These are phyloP conservation scores for Brenthis ino DNA, from an alignment of 2,888 invertebrate species.

Conservation along the genomic window DNA sequence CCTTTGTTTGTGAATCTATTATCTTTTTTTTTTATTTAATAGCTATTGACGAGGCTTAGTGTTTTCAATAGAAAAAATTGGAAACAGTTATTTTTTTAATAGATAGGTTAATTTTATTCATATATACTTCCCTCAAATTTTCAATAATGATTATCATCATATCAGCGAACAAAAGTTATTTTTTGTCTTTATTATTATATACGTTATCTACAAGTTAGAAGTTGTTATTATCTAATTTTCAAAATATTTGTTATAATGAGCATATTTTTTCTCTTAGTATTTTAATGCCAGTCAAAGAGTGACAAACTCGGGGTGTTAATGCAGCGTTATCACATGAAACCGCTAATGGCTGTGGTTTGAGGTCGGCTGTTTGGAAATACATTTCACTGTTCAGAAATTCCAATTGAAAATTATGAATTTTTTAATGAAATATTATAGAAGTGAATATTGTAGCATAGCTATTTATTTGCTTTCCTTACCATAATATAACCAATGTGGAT, in stretches of 20 bases:
- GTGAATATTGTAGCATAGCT: background rate
- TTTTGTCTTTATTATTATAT: background rate
- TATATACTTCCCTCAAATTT: too few relatives aligned
- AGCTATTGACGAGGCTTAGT: too few relatives aligned
- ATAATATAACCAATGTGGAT: too few relatives aligned
- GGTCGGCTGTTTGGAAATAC: slow-evolving; percentile 14
- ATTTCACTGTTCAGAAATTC: slow-evolving; percentile 9
- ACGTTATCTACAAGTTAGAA: background rate
- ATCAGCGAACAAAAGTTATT: too few relatives aligned
- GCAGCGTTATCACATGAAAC: slow-evolving; percentile 14
- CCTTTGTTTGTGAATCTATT: too few relatives aligned
- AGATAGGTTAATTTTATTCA: too few relatives aligned
- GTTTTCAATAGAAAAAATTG: too few relatives aligned
- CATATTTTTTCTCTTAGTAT: background rate
- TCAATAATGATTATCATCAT: too few relatives aligned
- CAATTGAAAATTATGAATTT: slow-evolving; percentile 7
- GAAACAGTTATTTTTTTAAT: too few relatives aligned
- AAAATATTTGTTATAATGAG: background rate
- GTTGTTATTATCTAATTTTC: background rate
- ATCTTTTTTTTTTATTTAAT: too few relatives aligned
- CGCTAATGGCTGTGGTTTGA: slow-evolving; percentile 16
- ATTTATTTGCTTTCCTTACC: too few relatives aligned
- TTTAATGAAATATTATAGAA: background rate
- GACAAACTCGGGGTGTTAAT: slow-evolving; percentile 8
- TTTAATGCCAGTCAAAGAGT: slow-evolving; percentile 4